Percentiles rank a stretch among this genome's conserved stretches.
Conservation (phyloP, 2,888 invertebrate species). For the Bellardia pandia region DNA sequence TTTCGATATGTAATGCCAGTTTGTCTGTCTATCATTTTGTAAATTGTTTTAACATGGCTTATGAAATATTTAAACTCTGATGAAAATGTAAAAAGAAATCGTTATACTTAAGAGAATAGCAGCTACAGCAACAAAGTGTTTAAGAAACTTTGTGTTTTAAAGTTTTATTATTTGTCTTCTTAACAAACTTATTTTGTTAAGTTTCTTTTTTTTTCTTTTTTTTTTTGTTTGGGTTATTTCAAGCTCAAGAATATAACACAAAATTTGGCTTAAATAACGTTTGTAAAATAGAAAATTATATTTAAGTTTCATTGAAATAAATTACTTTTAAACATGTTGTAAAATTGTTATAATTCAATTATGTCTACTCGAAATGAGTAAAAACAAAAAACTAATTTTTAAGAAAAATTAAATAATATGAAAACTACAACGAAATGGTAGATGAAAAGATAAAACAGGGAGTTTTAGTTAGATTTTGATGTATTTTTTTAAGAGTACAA, state of each 20-base stretch:
- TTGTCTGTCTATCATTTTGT: conserved; percentile 25
- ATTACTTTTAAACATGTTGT: conserved; percentile 54
- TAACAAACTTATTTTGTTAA: background rate
- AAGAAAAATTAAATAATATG: no score
- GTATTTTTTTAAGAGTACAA: background rate
- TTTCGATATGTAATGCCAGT: conserved; percentile 13
- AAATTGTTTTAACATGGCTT: conserved; percentile 36
- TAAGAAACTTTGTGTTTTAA: conserved; percentile 30
- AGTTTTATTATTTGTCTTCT: conserved; percentile 2
- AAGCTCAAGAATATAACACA: conserved; percentile 1
- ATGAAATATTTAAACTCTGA: conserved; percentile 26
- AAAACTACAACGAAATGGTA: background rate
- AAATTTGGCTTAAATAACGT: conserved; percentile 12
- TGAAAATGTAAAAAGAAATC: conserved; percentile 24
- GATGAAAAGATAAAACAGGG: background rate
- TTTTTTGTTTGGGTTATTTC: background rate
- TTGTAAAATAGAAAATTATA: conserved; percentile 23
- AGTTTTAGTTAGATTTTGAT: no score
- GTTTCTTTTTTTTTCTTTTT: background rate
- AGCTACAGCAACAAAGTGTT: background rate
- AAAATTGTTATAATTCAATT: conserved; percentile 60
- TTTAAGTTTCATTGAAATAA: conserved; percentile 55
- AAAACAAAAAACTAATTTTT: background rate
- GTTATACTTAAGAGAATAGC: conserved; percentile 6
- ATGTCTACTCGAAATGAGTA: conserved; percentile 19